phyloP scores from a whole-genome alignment of 2,888 invertebrate genomes.

The Nemapogon koenigi region DNA sequence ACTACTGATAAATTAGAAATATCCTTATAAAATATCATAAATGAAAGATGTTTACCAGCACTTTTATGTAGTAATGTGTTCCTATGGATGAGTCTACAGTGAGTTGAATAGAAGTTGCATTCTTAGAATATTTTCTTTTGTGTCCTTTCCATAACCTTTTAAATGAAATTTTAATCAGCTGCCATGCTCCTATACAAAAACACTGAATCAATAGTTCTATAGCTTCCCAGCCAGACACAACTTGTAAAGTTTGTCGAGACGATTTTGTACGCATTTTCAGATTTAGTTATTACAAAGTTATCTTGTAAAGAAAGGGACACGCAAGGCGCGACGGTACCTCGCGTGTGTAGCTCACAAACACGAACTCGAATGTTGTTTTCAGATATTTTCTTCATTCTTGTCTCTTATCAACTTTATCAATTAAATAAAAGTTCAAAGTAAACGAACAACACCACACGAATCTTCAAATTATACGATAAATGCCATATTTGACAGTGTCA shows the following conservation, averaged over 20 bases:
- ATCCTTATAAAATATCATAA: neutral
- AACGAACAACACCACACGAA: too few species aligned
- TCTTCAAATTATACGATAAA: too few species aligned
- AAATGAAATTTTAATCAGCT: constrained; percentile 35
- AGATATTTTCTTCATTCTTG: constrained; percentile 3
- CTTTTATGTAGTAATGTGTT: constrained; percentile 51
- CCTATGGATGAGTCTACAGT: constrained; percentile 49
- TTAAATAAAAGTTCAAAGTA: constrained; percentile 21
- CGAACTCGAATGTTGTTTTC: too few species aligned
- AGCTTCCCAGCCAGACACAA: constrained; percentile 45
- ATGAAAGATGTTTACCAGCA: constrained; percentile 33
- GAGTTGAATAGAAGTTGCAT: constrained; percentile 34
- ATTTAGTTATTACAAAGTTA: constrained; percentile 9
- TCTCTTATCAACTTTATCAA: constrained; percentile 32
- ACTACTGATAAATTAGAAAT: neutral
- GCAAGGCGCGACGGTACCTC: too few species aligned
- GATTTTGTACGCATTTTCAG: constrained; percentile 32
- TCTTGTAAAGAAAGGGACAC: too few species aligned
- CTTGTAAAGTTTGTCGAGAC: constrained; percentile 30
- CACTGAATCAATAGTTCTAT: constrained; percentile 40
- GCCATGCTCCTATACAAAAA: constrained; percentile 43
- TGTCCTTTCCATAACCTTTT: constrained; percentile 49
- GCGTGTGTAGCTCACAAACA: too few species aligned
- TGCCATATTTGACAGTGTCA: too few species aligned
- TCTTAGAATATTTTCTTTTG: constrained; percentile 32